A percentile compares a stretch with the other conserved stretches of the same genome.
Evolutionary conservation across 2,888 invertebrate species (phyloP).

Genomic region (Unio delphinus): DNA sequence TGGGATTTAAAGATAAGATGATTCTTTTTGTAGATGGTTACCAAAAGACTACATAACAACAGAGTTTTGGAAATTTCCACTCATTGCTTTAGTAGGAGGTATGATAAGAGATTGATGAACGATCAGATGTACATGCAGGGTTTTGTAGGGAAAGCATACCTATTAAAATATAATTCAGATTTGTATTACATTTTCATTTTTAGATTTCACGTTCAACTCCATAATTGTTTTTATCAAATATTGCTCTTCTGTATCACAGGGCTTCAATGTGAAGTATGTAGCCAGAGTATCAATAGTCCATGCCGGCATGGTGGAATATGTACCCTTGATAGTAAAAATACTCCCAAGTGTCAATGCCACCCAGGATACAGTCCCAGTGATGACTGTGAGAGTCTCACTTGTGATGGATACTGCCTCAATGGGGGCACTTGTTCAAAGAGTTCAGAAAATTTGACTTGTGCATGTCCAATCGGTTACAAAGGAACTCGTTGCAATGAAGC

Average conservation of each 20-base stretch:
- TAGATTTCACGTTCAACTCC: too few relatives aligned
- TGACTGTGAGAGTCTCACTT: conserved; percentile 38
- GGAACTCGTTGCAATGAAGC: conserved; percentile 21
- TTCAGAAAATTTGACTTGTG: conserved; percentile 15
- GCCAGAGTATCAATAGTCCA: background rate
- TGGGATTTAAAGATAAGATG: too few relatives aligned
- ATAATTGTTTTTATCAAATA: background rate
- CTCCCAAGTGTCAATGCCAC: conserved; percentile 35
- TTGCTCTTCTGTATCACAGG: background rate
- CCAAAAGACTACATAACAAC: too few relatives aligned
- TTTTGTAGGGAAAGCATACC: too few relatives aligned
- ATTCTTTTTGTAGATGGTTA: too few relatives aligned
- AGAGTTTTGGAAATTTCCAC: too few relatives aligned
- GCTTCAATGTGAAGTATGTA: background rate
- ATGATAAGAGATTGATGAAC: too few relatives aligned
- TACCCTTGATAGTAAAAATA: conserved; percentile 11
- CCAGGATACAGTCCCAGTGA: conserved; percentile 28
- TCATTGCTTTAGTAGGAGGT: too few relatives aligned
- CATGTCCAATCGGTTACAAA: conserved; percentile 19
- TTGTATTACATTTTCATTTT: too few relatives aligned
- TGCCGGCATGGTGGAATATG: conserved; percentile 41
- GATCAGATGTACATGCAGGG: too few relatives aligned
- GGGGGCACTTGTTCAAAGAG: conserved; percentile 19
- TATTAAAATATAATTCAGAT: too few relatives aligned
- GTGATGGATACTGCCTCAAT: conserved; percentile 35